Conservation (phyloP, 2,888 invertebrate genomes). For the Dioctria rufipes region DNA sequence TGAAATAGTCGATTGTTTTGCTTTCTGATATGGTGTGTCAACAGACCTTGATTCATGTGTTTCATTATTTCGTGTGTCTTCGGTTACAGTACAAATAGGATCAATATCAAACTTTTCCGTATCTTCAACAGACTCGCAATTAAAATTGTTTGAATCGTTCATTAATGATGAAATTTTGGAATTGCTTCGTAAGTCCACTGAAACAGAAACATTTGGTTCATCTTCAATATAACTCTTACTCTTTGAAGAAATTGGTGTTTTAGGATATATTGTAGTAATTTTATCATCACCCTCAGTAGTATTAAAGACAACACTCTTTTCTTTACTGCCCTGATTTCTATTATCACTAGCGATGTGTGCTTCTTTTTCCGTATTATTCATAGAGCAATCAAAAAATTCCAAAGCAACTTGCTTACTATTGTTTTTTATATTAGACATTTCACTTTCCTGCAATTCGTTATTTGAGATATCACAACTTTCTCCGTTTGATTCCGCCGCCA, state of each 20-base stretch:
- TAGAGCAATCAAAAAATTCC: not conserved
- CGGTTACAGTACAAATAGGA: too few relatives aligned
- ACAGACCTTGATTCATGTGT: not conserved
- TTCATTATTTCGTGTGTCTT: too few relatives aligned
- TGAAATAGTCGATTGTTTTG: not conserved
- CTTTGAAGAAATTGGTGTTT: conserved; percentile 63
- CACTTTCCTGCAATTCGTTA: too few relatives aligned
- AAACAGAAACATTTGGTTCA: conserved; percentile 49
- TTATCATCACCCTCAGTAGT: conserved; percentile 55
- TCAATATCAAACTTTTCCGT: not conserved
- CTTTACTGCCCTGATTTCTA: not conserved
- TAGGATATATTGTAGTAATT: conserved; percentile 63
- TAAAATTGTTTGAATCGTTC: conserved; percentile 26
- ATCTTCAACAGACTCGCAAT: conserved; percentile 33
- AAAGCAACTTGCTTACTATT: not conserved
- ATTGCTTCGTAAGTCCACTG: not conserved
- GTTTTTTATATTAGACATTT: not conserved
- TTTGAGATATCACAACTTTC: too few relatives aligned
- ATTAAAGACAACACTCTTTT: conserved; percentile 62
- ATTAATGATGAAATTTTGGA: not conserved
- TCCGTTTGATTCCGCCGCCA: too few relatives aligned
- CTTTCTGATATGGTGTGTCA: conserved; percentile 5
- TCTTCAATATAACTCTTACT: conserved; percentile 60
- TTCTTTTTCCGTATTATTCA: not conserved
- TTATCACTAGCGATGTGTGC: not conserved